These are phyloP conservation scores for Watsonalla cultraria DNA, from an alignment of 2,888 invertebrate genomes.

Conservation along the genomic window DNA sequence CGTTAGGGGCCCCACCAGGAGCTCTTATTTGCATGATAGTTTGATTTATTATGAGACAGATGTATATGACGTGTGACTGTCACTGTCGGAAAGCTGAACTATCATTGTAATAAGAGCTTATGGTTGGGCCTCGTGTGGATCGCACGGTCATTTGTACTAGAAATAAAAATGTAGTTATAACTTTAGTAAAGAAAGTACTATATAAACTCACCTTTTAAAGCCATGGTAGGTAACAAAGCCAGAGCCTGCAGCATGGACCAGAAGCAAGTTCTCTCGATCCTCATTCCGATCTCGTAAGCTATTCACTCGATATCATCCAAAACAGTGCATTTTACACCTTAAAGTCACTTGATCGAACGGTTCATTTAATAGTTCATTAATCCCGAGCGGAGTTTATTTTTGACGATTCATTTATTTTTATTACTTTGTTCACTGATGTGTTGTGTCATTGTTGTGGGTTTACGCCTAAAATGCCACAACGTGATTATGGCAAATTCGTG, in stretches of 20 bases:
- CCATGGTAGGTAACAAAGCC: constrained; percentile 66
- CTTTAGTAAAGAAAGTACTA: not conserved
- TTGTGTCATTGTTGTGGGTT: not conserved
- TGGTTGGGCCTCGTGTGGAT: too few species aligned
- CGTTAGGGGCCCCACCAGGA: too few species aligned
- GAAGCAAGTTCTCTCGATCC: constrained; percentile 60
- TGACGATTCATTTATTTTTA: constrained; percentile 20
- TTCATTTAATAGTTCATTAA: constrained; percentile 28
- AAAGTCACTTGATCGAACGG: constrained; percentile 11
- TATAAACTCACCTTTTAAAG: constrained; percentile 56
- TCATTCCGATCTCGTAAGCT: constrained; percentile 52
- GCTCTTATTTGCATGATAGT: too few species aligned
- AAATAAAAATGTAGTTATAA: too few species aligned
- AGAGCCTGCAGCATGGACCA: constrained; percentile 69
- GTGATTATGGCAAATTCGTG: too few species aligned
- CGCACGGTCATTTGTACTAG: too few species aligned
- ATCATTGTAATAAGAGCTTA: too few species aligned
- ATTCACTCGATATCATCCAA: constrained; percentile 41
- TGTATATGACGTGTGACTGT: too few species aligned
- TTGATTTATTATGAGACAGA: too few species aligned
- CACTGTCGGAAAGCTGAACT: too few species aligned
- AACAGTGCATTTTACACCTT: constrained; percentile 42
- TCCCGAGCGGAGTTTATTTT: constrained; percentile 19
- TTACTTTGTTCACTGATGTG: constrained; percentile 1
- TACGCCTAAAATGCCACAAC: not conserved